Evolutionary conservation across 2,888 invertebrate species (phyloP), one percentile per base, ranked within the genome.

Genomic region (Ashinkailepas kermadecensis): DNA sequence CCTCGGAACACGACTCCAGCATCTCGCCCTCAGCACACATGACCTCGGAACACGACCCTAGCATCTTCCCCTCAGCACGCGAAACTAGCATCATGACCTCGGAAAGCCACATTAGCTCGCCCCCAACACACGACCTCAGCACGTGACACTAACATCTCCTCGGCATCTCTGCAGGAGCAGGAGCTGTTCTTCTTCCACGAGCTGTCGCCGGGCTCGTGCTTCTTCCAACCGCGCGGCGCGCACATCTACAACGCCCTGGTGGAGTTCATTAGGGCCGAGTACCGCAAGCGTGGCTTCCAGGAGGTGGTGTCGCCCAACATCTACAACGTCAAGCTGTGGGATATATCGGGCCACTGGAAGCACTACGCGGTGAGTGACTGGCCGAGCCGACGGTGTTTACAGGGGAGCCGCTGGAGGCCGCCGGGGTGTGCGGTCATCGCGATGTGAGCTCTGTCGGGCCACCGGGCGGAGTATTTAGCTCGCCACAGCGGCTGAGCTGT

Each of bases 161-260:
- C 74, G 15, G 9, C 56, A 81, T 85, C 59, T 81, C 87, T 89
- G 78, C 86, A 93, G 90, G 97, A 99, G 85, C 99, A 99, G 90
- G 98, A 99, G 88, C 88, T 99, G 82, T 99, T 95, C 89, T 99
- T 99, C 90, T 99, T 99, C 91, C 96, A 99, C 88, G 98, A 98
- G 88, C 88, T 99, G 67, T 97, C 97, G 13, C 99, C 99, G 0
- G 99, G 99, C 0, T 97, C 97, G 0, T 98, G 98, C 86, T 99
- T 99, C 89, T 99, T 99, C 90, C 93, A 95, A 87, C 99, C 99
- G 0, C 92, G 94, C 15, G 99, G 99, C 9, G 95, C 99, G 0
- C 93, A 96, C 86, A 97, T 99, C 85, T 99, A 99, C 89, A 99
- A 98, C 87, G 93, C 93, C 0, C 90, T 99, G n/a, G 90, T 96